Evolutionary conservation across 2,113 vertebrate species (phyloP).

Genomic region (Phycodurus eques): DNA sequence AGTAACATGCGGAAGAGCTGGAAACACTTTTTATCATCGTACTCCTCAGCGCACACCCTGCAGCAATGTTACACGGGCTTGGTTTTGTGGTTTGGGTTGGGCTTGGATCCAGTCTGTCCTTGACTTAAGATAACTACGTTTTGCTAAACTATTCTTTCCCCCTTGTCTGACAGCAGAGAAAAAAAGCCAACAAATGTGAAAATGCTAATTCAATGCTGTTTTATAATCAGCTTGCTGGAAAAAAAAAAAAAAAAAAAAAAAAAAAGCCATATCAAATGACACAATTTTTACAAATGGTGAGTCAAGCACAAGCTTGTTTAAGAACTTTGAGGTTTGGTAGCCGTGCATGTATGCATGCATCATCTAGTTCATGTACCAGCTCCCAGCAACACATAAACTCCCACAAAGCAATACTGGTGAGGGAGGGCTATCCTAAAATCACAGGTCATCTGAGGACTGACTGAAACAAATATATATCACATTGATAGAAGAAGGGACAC

Average conservation of each 20-base stretch:
- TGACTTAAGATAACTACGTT: slow-evolving; percentile 54
- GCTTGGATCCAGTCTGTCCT: slow-evolving; percentile 26
- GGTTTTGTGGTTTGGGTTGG: slow-evolving; percentile 15
- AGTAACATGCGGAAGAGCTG: slow-evolving; percentile 54
- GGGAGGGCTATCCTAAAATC: slow-evolving; percentile 8
- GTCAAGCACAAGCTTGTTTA: slow-evolving; percentile 14
- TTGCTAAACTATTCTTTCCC: slow-evolving; percentile 23
- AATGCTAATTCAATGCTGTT: not conserved
- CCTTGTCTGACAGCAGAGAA: slow-evolving; percentile 22
- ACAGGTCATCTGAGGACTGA: slow-evolving; percentile 37
- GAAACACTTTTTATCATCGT: slow-evolving; percentile 23
- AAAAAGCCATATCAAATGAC: not conserved
- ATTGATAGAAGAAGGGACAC: not conserved
- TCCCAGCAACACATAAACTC: slow-evolving; percentile 23
- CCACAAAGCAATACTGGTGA: not conserved
- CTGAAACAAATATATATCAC: not conserved
- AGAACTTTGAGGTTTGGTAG: slow-evolving; percentile 17
- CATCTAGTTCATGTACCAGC: slow-evolving; percentile 12
- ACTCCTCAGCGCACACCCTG: slow-evolving; percentile 26
- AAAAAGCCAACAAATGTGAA: slow-evolving; percentile 6
- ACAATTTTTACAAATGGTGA: not conserved
- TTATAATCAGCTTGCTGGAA: not conserved
- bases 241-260: not conserved
- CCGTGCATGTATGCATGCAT: slow-evolving; percentile 4
- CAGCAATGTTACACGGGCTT: slow-evolving; percentile 1